Conservation (phyloP, 1,140 invertebrate genomes). For the Cryptotermes secundus region DNA sequence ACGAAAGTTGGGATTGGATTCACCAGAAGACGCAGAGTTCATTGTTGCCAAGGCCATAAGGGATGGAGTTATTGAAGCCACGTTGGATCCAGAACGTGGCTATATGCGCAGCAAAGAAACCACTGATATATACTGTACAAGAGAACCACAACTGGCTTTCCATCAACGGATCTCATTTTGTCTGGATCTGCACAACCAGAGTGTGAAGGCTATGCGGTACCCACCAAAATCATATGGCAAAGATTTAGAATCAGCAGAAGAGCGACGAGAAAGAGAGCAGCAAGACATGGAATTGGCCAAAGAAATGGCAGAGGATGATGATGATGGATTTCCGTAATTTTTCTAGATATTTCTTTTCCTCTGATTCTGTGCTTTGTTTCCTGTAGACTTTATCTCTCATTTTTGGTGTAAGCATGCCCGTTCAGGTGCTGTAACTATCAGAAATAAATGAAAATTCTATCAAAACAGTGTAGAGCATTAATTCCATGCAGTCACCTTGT, state of each 20-base stretch:
- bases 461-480: too few relatives aligned
- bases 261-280: conserved; percentile 92
- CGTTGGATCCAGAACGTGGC: conserved; percentile 90
- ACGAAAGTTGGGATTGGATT: conserved; percentile 88
- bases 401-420: not conserved
- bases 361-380: not conserved
- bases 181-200: conserved; percentile 96
- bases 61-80: conserved; percentile 98
- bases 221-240: conserved; percentile 98
- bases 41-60: conserved; percentile 99
- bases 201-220: conserved; percentile 98
- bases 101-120: conserved; percentile 98
- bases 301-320: conserved; percentile 98
- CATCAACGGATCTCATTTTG: conserved; percentile 98
- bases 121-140: conserved; percentile 95
- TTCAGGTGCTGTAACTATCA: not conserved
- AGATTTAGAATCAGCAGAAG: conserved; percentile 96
- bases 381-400: not conserved
- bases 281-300: conserved; percentile 97
- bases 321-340: conserved; percentile 78
- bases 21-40: conserved; percentile 96
- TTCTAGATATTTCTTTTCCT: not conserved
- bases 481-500: too few relatives aligned
- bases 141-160: conserved; percentile 94
- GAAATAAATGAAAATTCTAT: too few relatives aligned